A percentile compares a stretch with the other conserved stretches of the same genome.
Evolutionary conservation across 2,888 invertebrate genomes (phyloP).

Genomic region (Spicauda simplicius): DNA sequence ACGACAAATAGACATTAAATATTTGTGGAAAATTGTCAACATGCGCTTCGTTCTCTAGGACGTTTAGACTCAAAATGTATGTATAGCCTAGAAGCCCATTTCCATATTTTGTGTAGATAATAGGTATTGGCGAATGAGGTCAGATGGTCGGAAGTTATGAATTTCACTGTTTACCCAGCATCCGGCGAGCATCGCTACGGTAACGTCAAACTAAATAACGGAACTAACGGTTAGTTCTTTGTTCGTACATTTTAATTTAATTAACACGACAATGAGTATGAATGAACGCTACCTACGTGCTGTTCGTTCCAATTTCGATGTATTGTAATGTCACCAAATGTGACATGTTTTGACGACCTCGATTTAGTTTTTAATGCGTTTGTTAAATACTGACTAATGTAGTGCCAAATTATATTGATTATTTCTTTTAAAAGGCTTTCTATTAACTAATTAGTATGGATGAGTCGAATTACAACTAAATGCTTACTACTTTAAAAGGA

Average conservation of each 20-base stretch:
- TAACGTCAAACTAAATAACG: slow-evolving; percentile 51
- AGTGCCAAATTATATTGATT: no score
- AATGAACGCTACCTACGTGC: slow-evolving; percentile 8
- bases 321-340: slow-evolving; percentile 17
- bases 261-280: slow-evolving; percentile 40
- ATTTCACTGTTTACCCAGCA: slow-evolving; percentile 47
- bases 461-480: no score
- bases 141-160: slow-evolving; percentile 46
- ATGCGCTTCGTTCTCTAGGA: background rate
- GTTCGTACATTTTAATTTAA: slow-evolving; percentile 47
- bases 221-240: slow-evolving; percentile 45
- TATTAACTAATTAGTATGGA: no score
- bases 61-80: background rate
- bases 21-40: background rate
- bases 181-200: slow-evolving; percentile 42
- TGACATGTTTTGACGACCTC: slow-evolving; percentile 25
- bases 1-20: background rate
- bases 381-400: background rate
- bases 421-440: no score
- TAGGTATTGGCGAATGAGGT: slow-evolving; percentile 40
- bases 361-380: slow-evolving; percentile 2
- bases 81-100: slow-evolving; percentile 9
- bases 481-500: no score
- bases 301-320: slow-evolving; percentile 10
- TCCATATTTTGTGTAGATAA: slow-evolving; percentile 17